A percentile compares a stretch with the other conserved stretches of the same genome.
Evolutionary conservation across 1,140 invertebrate genomes (phyloP).

Genomic region (Drosophila grimshawi): DNA sequence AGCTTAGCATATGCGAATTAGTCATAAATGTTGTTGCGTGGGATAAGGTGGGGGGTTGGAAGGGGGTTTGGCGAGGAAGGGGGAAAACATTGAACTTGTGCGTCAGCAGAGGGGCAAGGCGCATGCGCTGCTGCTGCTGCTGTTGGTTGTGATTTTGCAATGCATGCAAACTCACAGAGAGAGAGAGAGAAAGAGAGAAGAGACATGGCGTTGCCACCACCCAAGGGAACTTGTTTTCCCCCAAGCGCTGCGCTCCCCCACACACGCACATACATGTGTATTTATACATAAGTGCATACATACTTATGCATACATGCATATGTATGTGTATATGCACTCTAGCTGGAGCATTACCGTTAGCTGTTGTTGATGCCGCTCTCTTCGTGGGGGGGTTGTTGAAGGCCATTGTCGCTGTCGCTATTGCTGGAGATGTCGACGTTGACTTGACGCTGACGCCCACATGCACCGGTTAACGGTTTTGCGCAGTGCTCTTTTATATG

Average conservation of each 20-base stretch:
- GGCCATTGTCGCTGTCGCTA: constrained; percentile 58
- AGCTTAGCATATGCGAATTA: constrained; percentile 52
- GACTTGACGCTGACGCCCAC: constrained; percentile 67
- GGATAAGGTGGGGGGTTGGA: neutral
- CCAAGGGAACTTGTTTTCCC: constrained; percentile 53
- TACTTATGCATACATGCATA: neutral
- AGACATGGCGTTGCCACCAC: constrained; percentile 52
- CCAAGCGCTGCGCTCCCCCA: constrained; percentile 34
- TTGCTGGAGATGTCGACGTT: constrained; percentile 28
- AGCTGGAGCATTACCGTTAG: constrained; percentile 61
- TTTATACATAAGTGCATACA: neutral
- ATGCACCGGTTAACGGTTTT: constrained; percentile 73
- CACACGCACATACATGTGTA: constrained; percentile 16
- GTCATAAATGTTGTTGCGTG: constrained; percentile 36
- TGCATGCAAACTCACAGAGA: constrained; percentile 14
- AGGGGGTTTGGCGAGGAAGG: neutral
- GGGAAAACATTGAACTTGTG: constrained; percentile 49
- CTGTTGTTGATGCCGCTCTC: constrained; percentile 41
- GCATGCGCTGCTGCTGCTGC: constrained; percentile 56
- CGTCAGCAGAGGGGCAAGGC: constrained; percentile 33
- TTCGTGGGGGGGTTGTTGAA: constrained; percentile 80
- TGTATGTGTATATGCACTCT: constrained; percentile 32
- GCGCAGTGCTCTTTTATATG: constrained; percentile 39
- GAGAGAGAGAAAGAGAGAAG: neutral
- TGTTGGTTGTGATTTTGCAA: constrained; percentile 44